Conservation (phyloP, 35 echinoderm and acorn worm species). For the Apostichopus parvimensis region DNA sequence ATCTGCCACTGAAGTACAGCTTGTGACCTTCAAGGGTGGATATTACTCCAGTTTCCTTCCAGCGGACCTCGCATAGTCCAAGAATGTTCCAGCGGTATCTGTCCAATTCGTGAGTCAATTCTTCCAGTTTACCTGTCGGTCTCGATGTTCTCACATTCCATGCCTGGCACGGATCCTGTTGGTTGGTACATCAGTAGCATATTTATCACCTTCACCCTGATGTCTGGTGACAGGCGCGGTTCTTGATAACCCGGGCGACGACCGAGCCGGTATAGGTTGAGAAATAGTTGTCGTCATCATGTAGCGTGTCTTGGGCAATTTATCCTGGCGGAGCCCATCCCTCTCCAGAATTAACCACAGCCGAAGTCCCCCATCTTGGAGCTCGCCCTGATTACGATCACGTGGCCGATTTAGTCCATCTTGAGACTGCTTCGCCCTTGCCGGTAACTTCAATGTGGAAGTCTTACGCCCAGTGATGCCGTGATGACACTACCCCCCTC, state of each 20-base stretch:
- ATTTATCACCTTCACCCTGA: too few relatives aligned
- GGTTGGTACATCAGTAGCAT: background rate
- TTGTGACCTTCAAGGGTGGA: slow-evolving; percentile 45
- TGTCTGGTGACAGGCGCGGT: background rate
- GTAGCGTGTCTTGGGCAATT: slow-evolving; percentile 60
- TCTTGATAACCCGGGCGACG: slow-evolving; percentile 59
- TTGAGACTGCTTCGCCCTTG: slow-evolving; percentile 51
- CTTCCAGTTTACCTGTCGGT: slow-evolving; percentile 19
- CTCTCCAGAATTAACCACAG: slow-evolving; percentile 61
- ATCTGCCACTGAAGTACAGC: slow-evolving; percentile 56
- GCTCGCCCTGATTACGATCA: slow-evolving; percentile 60
- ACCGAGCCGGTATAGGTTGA: slow-evolving; percentile 46
- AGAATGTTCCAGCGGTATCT: slow-evolving; percentile 22
- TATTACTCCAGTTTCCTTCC: slow-evolving; percentile 51
- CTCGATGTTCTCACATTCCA: slow-evolving; percentile 60
- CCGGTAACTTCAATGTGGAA: slow-evolving; percentile 34
- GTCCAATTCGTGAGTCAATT: slow-evolving; percentile 43
- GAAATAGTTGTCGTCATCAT: slow-evolving; percentile 14
- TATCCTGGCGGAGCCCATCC: slow-evolving; percentile 55
- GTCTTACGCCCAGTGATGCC: slow-evolving; percentile 59
- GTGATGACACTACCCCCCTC: slow-evolving; percentile 59
- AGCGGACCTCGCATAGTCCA: background rate
- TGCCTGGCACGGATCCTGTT: slow-evolving; percentile 32
- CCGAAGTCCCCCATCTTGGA: slow-evolving; percentile 54
- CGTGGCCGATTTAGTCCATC: slow-evolving; percentile 53